A percentile compares a stretch with the other conserved stretches of the same genome.
Evolutionary conservation across 1,140 invertebrate species (phyloP).

Genomic region (Ostrea edulis): DNA sequence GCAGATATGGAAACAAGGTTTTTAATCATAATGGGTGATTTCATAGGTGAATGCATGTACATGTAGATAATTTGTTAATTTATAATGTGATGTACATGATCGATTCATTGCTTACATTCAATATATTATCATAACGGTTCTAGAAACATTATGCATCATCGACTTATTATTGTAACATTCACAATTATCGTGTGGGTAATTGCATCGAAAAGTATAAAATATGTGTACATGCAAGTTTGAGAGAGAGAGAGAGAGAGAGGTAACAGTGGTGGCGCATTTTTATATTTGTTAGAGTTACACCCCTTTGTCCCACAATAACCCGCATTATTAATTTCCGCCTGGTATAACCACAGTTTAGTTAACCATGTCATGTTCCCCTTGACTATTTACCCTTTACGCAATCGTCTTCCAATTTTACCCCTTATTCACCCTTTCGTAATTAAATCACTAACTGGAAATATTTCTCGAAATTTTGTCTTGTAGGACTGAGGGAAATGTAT

Average conservation of each 20-base stretch:
- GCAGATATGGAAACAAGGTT: no score
- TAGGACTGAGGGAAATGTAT: slow-evolving; percentile 16
- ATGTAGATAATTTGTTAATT: no score
- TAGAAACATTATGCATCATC: neutral
- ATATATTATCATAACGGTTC: no score
- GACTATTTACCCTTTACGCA: neutral
- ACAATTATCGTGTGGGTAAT: neutral
- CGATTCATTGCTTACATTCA: no score
- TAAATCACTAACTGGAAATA: neutral
- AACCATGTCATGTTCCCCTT: neutral
- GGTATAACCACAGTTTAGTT: neutral
- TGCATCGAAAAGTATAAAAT: neutral
- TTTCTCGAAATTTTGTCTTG: neutral
- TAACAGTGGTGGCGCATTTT: neutral
- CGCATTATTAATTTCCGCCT: neutral
- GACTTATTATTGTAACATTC: neutral
- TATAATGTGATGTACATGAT: no score
- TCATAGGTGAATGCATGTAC: no score
- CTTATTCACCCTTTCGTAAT: no score
- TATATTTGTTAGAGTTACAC: neutral
- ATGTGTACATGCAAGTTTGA: neutral
- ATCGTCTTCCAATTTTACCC: no score
- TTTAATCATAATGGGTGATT: no score
- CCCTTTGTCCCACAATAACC: neutral
- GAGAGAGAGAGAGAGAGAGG: neutral